Base-by-base conservation (phyloP, 2,888 invertebrate species). In the Caenorhabditis panamensis region DNA sequence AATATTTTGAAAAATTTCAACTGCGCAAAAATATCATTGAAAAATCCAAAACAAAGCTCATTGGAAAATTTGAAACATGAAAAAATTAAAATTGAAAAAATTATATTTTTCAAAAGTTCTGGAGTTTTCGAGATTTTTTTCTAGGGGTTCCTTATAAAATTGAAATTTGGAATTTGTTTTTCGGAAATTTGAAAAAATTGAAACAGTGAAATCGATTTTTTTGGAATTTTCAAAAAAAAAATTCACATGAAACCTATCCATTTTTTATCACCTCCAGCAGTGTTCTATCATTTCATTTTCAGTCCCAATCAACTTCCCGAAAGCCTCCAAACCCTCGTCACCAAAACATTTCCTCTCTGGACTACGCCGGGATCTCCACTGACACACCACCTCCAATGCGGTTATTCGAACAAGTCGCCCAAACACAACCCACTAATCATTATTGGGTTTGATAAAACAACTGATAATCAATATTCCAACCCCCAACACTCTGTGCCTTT, bases 351-450 rank as follows among this genome's bases (percentile, higher is more conserved):
- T 81, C 84, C 2, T 63, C 79, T 2, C 56, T 85, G 6, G 85
- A 85, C 63, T 85, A 85, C 47, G 82, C 86, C 9, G 86, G 85
- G n/a, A 61, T 84, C 18, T 53, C 76, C 1, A 56, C 71, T 6
- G 85, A 85, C 51, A 84, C 85, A 1, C 83, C 85, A 2, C 83
- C 86, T 2, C 59, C 82, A 20, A 86, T 86, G 86, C 79, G 83
- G 1, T 79, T 86, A 1, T 86, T 85, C 61, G 82, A 85, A 26
- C 86, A 86, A 68, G 71, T 86, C 22, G 64, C 82, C 22, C 71
- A 81, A 44, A 77, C 80, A 22, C 76, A 75, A 56, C 71, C 79
- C 22, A 71, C 73, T 11, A 82, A 73, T 59, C 82, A 82, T 41
- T 75, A 82, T 76, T 82, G 82, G 82, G 82, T 82, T 18, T 82